Conservation (phyloP, 2,113 vertebrate species). For the Geothlypis trichas region DNA sequence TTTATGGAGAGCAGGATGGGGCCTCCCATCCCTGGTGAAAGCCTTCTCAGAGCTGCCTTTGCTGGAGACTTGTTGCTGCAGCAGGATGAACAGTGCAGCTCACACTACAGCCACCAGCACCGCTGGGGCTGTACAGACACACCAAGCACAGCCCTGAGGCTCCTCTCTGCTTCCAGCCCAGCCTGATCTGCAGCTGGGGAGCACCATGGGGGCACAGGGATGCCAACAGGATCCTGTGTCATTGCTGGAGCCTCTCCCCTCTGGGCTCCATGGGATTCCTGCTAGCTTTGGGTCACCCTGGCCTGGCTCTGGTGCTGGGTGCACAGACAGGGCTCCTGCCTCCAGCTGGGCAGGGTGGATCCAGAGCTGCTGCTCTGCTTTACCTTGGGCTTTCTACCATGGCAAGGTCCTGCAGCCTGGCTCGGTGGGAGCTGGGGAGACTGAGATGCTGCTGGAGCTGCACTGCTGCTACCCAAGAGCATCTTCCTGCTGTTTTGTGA, state of each 20-base stretch:
- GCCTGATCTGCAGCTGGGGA: background rate
- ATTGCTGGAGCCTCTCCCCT: background rate
- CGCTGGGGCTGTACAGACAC: background rate
- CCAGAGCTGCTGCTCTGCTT: background rate
- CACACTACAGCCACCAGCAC: background rate
- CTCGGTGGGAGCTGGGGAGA: background rate
- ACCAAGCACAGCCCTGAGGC: fast-evolving
- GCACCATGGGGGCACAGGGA: background rate
- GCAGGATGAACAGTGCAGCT: background rate
- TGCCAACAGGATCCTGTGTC: fast-evolving
- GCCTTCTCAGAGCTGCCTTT: background rate
- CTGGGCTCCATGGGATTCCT: fast-evolving
- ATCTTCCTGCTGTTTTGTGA: background rate
- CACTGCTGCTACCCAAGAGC: background rate
- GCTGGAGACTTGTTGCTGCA: background rate
- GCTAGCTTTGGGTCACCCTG: fast-evolving
- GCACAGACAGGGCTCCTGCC: background rate
- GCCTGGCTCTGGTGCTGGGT: background rate
- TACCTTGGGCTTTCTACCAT: background rate
- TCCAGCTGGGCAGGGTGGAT: background rate
- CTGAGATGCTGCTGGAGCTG: background rate
- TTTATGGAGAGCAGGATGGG: background rate
- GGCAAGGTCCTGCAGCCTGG: background rate
- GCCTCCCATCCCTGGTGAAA: background rate
- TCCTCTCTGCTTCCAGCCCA: background rate